Conservation (phyloP, 2,797 vertebrate species). For the Apodemus agrarius region DNA sequence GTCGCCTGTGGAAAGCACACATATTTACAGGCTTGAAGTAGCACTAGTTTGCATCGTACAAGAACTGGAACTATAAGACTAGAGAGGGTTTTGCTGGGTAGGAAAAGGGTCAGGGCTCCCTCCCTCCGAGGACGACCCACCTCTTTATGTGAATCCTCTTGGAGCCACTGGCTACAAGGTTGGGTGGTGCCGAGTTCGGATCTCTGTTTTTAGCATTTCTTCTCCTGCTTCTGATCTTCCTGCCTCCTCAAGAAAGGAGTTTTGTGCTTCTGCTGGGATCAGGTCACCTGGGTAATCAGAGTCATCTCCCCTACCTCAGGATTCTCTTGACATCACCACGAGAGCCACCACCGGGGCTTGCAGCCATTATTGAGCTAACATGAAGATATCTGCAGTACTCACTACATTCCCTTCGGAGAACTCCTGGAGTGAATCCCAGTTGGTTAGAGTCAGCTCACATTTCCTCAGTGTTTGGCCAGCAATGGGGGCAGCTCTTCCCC, state of each 20-base stretch:
- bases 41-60: not conserved
- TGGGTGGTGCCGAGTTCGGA: not conserved
- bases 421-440: not conserved
- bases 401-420: not conserved
- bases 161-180: not conserved
- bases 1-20: not conserved
- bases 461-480: not conserved
- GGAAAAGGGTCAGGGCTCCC: not conserved
- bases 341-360: not conserved
- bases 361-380: not conserved
- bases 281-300: not conserved
- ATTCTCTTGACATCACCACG: not conserved
- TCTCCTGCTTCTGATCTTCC: not conserved
- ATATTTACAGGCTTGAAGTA: not conserved
- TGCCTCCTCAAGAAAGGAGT: not conserved
- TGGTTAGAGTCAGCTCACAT: not conserved
- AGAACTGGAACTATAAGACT: slow-evolving; percentile 8
- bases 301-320: not conserved
- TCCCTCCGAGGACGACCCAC: not conserved
- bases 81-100: not conserved
- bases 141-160: not conserved
- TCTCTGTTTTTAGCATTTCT: not conserved
- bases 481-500: not conserved
- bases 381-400: not conserved
- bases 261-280: not conserved